Evolutionary conservation across 2,113 vertebrate species (phyloP).

Genomic region (Pteronura brasiliensis): DNA sequence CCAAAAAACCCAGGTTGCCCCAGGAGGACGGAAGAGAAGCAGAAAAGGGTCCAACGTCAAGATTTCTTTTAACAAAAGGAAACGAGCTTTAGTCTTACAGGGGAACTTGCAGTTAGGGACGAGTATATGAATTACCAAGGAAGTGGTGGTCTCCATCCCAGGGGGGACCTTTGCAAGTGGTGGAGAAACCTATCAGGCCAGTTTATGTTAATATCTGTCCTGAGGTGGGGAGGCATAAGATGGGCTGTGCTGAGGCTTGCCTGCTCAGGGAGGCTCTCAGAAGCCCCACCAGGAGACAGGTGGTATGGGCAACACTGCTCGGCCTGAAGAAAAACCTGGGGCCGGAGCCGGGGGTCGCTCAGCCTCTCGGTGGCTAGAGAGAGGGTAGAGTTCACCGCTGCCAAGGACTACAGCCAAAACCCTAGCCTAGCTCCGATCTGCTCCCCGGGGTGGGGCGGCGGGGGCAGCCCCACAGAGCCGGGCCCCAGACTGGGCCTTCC

Average conservation of each 20-base stretch:
- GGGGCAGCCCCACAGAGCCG: neutral
- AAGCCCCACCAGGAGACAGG: neutral
- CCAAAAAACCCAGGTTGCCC: neutral
- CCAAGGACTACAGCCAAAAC: neutral
- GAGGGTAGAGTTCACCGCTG: neutral
- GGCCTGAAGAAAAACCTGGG: neutral
- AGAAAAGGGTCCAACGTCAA: neutral
- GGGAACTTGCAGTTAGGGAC: neutral
- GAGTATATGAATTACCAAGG: neutral
- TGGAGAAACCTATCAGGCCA: neutral
- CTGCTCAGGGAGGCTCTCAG: neutral
- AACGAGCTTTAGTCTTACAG: neutral
- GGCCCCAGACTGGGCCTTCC: constrained; percentile 15
- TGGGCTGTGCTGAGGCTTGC: neutral
- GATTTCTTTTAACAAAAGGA: neutral
- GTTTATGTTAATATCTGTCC: neutral
- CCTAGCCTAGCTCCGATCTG: neutral
- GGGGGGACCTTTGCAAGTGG: neutral
- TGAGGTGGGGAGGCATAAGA: neutral
- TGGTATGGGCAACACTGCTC: accelerated
- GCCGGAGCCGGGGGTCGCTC: accelerated
- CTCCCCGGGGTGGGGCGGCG: neutral
- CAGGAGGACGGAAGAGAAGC: neutral
- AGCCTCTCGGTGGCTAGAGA: neutral
- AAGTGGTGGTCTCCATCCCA: neutral